Conservation (phyloP, 2,113 vertebrate genomes). For the Tragulus kanchil region DNA sequence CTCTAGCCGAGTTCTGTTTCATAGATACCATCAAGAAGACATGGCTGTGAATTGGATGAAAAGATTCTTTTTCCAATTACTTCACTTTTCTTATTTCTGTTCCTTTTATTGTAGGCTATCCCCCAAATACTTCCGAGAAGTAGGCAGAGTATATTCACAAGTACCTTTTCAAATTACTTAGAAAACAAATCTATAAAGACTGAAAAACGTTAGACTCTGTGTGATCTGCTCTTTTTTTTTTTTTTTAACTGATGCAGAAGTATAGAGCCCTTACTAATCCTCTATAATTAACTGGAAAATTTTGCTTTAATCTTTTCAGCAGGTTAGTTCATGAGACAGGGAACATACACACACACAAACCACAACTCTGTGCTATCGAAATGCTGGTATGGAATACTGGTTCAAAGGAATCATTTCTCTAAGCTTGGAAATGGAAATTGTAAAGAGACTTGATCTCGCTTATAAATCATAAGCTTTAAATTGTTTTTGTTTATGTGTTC, state of each 20-base stretch:
- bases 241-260: not conserved
- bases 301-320: conserved; percentile 50
- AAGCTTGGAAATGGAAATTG: not conserved
- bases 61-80: conserved; percentile 61
- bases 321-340: conserved; percentile 39
- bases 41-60: conserved; percentile 36
- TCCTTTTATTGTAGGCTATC: not conserved
- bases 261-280: conserved; percentile 20
- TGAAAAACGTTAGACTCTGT: not conserved
- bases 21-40: conserved; percentile 40
- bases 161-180: not conserved
- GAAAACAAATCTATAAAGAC: conserved; percentile 34
- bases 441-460: not conserved
- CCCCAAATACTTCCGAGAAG: conserved; percentile 30
- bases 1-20: conserved; percentile 6
- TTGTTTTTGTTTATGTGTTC: not conserved
- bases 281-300: conserved; percentile 49
- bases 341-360: not conserved
- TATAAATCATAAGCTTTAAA: not conserved
- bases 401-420: not conserved
- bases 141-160: conserved; percentile 22
- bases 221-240: not conserved
- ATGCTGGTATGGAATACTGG: not conserved
- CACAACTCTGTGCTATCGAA: not conserved
- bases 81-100: conserved; percentile 23